Percentiles rank a stretch among this genome's conserved stretches.
phyloP scores from a whole-genome alignment of 1,140 invertebrate species.

The Lepidurus couesii region DNA sequence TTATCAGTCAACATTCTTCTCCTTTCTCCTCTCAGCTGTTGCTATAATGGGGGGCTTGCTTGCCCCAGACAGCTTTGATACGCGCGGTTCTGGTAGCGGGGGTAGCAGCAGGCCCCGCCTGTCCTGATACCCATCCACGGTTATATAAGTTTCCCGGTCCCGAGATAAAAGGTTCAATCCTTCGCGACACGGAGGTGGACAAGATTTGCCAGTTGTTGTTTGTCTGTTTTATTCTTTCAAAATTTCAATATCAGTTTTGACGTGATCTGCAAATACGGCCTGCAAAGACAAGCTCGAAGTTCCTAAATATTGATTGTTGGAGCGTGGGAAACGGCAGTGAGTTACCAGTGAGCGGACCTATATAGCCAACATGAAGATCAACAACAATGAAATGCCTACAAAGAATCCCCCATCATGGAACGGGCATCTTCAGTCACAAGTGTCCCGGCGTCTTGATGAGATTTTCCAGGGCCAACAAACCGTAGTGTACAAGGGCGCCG shows the following conservation, averaged over 20 bases:
- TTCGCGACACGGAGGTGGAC: not conserved
- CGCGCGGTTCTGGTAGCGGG: not conserved
- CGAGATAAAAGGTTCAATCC: not conserved
- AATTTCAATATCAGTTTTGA: not conserved
- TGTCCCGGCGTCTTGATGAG: not conserved
- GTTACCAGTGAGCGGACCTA: not conserved
- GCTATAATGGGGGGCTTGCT: too few relatives aligned
- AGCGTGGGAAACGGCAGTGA: not conserved
- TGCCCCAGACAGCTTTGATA: too few relatives aligned
- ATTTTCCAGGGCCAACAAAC: slow-evolving; percentile 27
- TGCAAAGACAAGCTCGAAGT: not conserved
- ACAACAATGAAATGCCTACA: not conserved
- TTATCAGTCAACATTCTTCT: too few relatives aligned
- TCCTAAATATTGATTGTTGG: not conserved
- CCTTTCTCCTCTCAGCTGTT: too few relatives aligned
- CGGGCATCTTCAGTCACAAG: not conserved
- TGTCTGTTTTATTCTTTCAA: not conserved
- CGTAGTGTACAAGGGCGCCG: slow-evolving; percentile 19
- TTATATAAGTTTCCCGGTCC: not conserved
- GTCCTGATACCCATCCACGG: not conserved
- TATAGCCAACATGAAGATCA: not conserved
- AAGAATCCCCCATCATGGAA: not conserved
- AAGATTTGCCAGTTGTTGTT: not conserved
- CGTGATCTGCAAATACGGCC: not conserved
- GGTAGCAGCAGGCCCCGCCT: not conserved